Evolutionary conservation across 2,888 invertebrate genomes (phyloP), one percentile per base, ranked within the genome.

Genomic region (Chouioia cunea): DNA sequence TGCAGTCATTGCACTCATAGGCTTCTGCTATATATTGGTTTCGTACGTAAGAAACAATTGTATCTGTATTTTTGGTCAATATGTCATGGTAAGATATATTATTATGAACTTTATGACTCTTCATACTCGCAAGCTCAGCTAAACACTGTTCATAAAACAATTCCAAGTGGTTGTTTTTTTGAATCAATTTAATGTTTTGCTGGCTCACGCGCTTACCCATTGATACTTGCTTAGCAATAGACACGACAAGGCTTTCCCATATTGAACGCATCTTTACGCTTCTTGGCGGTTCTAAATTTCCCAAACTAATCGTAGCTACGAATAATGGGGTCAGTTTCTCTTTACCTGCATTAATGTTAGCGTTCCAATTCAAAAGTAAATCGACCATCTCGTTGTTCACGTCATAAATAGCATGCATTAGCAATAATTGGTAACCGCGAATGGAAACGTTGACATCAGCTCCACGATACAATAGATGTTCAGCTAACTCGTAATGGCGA

Each of bases 351-450:
- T 73, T 66, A 4, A 73, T 73, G 47, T 70, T 68, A 15, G 73
- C 70, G 47, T 73, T 67, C 70, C 70, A 73, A 53, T 70, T 73
- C 47, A 70, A 22, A 16, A 73, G 70, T 50, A 73, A 59, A 63
- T 70, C 66, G 15, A 73, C 73, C 73, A 73, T 73, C 6, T 73
- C 64, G 18, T 64, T 70, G 18, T 73, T 70, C 66, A 73, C 70
- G 10, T 73, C 70, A 59, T 70, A 73, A 8, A 73, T 70, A 43
- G 73, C 70, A 36, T 70, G 63, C 56, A 70, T 58, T 2, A 73
- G 59, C n/a, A 73, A 43, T 14, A 70, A 70, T 48, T 73, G 73
- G 46, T 70, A 73, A 63, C 59, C 57, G 48, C 64, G 63, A 22
- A 73, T 56, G 15, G 65, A 23, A 15, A 67, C 48, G 44, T 70